A percentile compares a stretch with the other conserved stretches of the same genome.
phyloP scores from a whole-genome alignment of 2,888 invertebrate genomes.

The Trichopria drosophilae region DNA sequence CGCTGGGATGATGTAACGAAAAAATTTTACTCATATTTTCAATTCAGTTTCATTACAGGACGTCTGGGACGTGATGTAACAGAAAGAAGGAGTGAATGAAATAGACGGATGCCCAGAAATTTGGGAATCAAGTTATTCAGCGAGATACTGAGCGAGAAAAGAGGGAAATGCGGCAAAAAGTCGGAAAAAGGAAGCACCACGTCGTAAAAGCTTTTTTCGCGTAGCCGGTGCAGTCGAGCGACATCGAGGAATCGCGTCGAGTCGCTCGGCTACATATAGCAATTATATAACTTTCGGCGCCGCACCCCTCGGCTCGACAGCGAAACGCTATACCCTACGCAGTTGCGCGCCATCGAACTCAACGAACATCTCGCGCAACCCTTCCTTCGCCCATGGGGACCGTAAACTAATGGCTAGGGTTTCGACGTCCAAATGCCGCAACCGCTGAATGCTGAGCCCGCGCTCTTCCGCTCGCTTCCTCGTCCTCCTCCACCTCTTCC shows the following conservation, averaged over 20 bases:
- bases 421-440: too few species aligned
- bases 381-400: slow-evolving; percentile 48
- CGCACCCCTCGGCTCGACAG: slow-evolving; percentile 22
- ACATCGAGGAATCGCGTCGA: slow-evolving; percentile 5
- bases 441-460: too few species aligned
- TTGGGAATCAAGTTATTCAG: too few species aligned
- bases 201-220: slow-evolving; percentile 21
- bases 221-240: not conserved
- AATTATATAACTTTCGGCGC: slow-evolving; percentile 50
- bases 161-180: too few species aligned
- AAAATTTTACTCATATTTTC: too few species aligned
- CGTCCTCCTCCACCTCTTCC: too few species aligned
- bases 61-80: slow-evolving; percentile 19
- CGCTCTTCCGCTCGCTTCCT: too few species aligned
- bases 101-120: too few species aligned
- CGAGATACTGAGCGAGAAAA: too few species aligned
- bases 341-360: slow-evolving; percentile 15
- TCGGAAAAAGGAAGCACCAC: too few species aligned
- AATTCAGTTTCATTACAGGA: too few species aligned
- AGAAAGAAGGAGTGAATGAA: slow-evolving; percentile 27
- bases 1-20: too few species aligned
- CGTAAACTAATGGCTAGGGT: slow-evolving; percentile 52
- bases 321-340: slow-evolving; percentile 21
- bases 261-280: slow-evolving; percentile 41
- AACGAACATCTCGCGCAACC: slow-evolving; percentile 43